Base-by-base conservation (phyloP, 2,797 vertebrate species). In the Anableps anableps region DNA sequence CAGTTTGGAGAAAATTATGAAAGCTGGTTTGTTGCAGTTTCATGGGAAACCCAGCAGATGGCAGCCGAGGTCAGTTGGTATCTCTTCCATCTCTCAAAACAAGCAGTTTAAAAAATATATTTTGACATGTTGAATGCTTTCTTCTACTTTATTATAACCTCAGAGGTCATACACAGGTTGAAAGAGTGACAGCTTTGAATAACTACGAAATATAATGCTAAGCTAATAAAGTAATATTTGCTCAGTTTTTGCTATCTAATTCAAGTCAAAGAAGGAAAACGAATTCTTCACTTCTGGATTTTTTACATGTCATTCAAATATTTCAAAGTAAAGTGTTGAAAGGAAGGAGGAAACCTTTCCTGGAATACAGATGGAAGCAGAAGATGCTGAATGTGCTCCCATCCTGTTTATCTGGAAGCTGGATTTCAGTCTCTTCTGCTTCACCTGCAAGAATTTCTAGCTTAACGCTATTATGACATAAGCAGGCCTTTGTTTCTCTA, bases 401-500 rank as follows among this genome's bases (percentile, higher is more conserved):
- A 84, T 79, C 77, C 80, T 78, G 74, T 88, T 91, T 82, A 84
- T 79, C 80, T 70, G 75, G 36, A 86, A 89, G 80, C 81, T 34
- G 90, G 87, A 91, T 92, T 93, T 92, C 78, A 71, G 84, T 68
- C 84, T 82, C 85, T 90, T 88, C 90, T 93, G 93, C 91, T 88
- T 83, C 82, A 83, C 80, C 81, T 90, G 92, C 91, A 92, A 76
- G 88, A 92, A 87, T 90, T 73, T 80, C 79, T 80, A 85, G 90
- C 89, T 93, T 85, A 66, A 90, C 79, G 73, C 80, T 77, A 80
- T 84, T 90, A 83, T 93, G 90, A 93, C 85, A 91, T 92, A 90
- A 94, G 90, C 89, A 91, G 85, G 89, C 84, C 83, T 93, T 92
- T 93, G 91, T 93, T 93, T 90, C 62, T 88, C 82, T 81, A 87